phyloP scores from a whole-genome alignment of 2,113 vertebrate genomes.

The Caranx melampygus region DNA sequence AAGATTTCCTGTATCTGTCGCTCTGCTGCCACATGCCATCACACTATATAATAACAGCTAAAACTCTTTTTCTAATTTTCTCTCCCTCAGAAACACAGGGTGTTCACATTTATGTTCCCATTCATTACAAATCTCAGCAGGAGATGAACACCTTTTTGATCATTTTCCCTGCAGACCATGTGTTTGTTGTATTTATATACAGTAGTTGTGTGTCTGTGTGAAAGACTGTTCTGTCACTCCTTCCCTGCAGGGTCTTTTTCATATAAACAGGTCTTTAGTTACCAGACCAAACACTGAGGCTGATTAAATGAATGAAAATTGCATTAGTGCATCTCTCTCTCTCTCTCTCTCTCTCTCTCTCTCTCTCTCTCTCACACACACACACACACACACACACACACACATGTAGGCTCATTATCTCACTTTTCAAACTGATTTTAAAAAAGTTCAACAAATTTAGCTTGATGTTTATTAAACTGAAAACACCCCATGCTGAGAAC shows the following conservation, averaged over 20 bases:
- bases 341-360: slow-evolving; percentile 9
- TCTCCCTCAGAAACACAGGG: slow-evolving; percentile 13
- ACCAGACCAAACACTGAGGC: slow-evolving; percentile 27
- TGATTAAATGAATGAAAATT: slow-evolving; percentile 40
- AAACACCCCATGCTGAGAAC: not conserved
- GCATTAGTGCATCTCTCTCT: slow-evolving; percentile 6
- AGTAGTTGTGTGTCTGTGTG: slow-evolving; percentile 6
- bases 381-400: no score
- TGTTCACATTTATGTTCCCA: slow-evolving; percentile 27
- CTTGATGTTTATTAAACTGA: slow-evolving; percentile 19
- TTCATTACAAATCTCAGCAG: slow-evolving; percentile 54
- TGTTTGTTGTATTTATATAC: slow-evolving; percentile 23
- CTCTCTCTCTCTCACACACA: not conserved
- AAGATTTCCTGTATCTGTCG: no score
- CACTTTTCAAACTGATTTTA: slow-evolving; percentile 7
- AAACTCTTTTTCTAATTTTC: not conserved
- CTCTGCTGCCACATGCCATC: no score
- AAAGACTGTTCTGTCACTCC: slow-evolving; percentile 27
- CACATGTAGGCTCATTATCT: slow-evolving; percentile 18
- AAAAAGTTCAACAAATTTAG: slow-evolving; percentile 14
- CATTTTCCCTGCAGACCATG: slow-evolving; percentile 19
- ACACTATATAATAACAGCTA: no score
- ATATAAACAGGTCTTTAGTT: slow-evolving; percentile 27
- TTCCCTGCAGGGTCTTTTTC: slow-evolving; percentile 41
- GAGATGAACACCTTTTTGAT: slow-evolving; percentile 42